A percentile compares a stretch with the other conserved stretches of the same genome.
phyloP scores from a whole-genome alignment of 2,113 vertebrate genomes.

The Pimephales promelas region DNA sequence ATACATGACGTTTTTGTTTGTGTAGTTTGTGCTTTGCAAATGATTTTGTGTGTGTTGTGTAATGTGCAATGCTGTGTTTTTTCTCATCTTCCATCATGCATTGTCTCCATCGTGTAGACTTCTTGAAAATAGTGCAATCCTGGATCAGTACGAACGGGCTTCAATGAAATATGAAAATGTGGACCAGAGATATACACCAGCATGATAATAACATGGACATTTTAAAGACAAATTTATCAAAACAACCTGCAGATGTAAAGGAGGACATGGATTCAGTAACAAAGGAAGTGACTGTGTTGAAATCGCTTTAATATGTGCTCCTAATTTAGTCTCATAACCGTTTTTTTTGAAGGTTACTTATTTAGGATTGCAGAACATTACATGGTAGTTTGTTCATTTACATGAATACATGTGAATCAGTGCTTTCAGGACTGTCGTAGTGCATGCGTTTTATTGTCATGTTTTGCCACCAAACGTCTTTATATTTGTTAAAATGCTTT shows the following conservation, averaged over 20 bases:
- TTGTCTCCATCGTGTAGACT: conserved; percentile 94
- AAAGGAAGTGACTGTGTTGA: conserved; percentile 69
- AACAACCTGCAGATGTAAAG: conserved; percentile 64
- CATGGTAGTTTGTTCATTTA: conserved; percentile 45
- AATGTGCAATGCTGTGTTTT: conserved; percentile 65
- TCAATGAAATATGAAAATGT: conserved; percentile 82
- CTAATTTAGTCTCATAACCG: conserved; percentile 53
- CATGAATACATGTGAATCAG: conserved; percentile 59
- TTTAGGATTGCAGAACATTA: conserved; percentile 13
- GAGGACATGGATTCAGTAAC: conserved; percentile 71
- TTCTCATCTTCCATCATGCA: conserved; percentile 79
- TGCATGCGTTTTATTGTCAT: conserved; percentile 80
- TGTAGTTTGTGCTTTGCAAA: conserved; percentile 40
- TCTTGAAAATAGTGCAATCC: conserved; percentile 89
- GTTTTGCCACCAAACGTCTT: conserved; percentile 60
- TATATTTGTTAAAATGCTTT: conserved; percentile 63
- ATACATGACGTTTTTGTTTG: background rate
- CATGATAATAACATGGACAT: conserved; percentile 84
- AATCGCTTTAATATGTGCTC: conserved; percentile 57
- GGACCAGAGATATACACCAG: conserved; percentile 84
- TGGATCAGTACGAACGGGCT: conserved; percentile 86
- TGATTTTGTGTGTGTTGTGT: conserved; percentile 52
- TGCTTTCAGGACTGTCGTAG: conserved; percentile 72
- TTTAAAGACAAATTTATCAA: conserved; percentile 61
- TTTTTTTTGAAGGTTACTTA: background rate